Percentiles rank a stretch among this genome's conserved stretches.
Evolutionary conservation across 2,797 vertebrate genomes (phyloP).

Genomic region (Sylvia borin): DNA sequence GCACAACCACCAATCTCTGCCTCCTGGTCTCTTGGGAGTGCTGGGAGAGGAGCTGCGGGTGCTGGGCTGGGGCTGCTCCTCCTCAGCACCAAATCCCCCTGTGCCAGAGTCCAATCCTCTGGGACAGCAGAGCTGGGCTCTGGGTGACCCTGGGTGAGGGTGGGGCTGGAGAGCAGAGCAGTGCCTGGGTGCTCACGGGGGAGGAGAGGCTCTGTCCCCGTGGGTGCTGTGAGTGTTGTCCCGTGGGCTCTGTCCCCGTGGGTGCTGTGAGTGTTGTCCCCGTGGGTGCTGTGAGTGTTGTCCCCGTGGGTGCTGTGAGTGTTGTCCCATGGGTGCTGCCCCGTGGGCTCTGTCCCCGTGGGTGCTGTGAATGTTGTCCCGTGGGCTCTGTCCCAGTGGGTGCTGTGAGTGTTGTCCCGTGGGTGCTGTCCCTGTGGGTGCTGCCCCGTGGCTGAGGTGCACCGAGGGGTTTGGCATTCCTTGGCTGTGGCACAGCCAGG

Average conservation of each 20-base stretch:
- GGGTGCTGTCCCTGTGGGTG: neutral
- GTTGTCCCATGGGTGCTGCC: too few relatives aligned
- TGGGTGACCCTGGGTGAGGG: neutral
- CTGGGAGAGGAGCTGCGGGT: neutral
- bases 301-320: too few relatives aligned
- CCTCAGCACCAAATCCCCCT: fast-evolving
- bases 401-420: neutral
- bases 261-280: too few relatives aligned
- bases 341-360: too few relatives aligned
- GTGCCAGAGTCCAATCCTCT: neutral
- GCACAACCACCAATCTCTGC: neutral
- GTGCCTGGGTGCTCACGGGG: neutral
- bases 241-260: neutral
- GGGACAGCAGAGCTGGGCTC: neutral
- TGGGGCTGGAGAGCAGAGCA: neutral
- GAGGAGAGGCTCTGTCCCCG: neutral
- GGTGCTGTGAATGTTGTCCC: too few relatives aligned
- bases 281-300: neutral
- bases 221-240: neutral
- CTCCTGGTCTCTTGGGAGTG: fast-evolving
- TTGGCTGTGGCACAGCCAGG: neutral
- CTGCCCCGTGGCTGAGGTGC: neutral
- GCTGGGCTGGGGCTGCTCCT: neutral
- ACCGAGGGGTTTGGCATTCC: neutral
- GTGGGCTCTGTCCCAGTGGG: neutral